These are phyloP conservation scores for Drosophila demipolita DNA, from an alignment of 2,888 invertebrate genomes.

Conservation along the genomic window DNA sequence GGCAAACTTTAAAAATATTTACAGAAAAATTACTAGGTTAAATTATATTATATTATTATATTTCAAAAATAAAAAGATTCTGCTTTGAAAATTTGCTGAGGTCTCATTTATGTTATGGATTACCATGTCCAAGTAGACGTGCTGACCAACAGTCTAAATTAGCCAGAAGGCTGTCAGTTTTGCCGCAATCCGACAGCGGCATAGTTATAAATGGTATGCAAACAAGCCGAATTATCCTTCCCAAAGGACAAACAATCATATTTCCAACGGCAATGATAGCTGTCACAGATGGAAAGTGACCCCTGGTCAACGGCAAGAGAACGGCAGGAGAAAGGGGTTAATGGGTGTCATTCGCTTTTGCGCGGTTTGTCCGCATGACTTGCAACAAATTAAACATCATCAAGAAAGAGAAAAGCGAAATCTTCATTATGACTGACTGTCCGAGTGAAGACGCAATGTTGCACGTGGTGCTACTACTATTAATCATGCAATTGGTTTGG, in stretches of 20 bases:
- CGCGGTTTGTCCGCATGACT: constrained; percentile 71
- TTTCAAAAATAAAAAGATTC: not conserved
- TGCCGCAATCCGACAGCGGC: constrained; percentile 11
- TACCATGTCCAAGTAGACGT: constrained; percentile 2
- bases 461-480: constrained; percentile 59
- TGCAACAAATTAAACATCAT: constrained; percentile 42
- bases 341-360: constrained; percentile 50
- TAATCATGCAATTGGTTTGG: constrained; percentile 72
- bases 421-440: constrained; percentile 44
- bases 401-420: constrained; percentile 5
- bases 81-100: not conserved
- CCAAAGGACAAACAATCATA: constrained; percentile 72
- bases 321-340: constrained; percentile 56
- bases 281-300: constrained; percentile 41
- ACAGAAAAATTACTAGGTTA: no score
- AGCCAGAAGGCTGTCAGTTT: constrained; percentile 33
- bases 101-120: not conserved
- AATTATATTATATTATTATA: no score
- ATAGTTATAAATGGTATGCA: constrained; percentile 66
- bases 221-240: constrained; percentile 58
- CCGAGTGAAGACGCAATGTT: constrained; percentile 32
- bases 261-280: constrained; percentile 44
- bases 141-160: constrained; percentile 17
- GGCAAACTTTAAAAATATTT: not conserved
- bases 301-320: constrained; percentile 55